phyloP scores from a whole-genome alignment of 2,888 invertebrate species.

The Diadegma fenestrale region DNA sequence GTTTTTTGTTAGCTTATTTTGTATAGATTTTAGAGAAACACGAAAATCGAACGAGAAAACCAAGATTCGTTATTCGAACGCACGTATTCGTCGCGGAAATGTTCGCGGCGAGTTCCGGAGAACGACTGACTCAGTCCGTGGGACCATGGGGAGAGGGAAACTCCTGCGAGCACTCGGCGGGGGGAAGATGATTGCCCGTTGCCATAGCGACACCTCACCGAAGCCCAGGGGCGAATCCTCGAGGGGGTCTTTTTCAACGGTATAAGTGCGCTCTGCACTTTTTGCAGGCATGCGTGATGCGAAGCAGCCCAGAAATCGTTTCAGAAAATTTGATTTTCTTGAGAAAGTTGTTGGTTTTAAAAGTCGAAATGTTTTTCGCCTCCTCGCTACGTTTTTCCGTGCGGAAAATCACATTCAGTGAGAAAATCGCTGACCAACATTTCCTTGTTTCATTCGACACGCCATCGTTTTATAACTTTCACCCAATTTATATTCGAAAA shows the following conservation, averaged over 20 bases:
- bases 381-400: not conserved
- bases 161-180: conserved; percentile 65
- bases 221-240: conserved; percentile 58
- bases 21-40: conserved; percentile 3
- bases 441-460: not conserved
- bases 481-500: not conserved
- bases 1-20: not conserved
- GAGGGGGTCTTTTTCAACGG: conserved; percentile 17
- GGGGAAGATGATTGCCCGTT: conserved; percentile 78
- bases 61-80: conserved; percentile 14
- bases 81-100: not conserved
- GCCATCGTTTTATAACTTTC: not conserved
- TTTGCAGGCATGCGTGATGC: not conserved
- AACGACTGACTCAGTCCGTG: conserved; percentile 76
- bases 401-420: not conserved
- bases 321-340: not conserved
- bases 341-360: not conserved
- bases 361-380: not conserved
- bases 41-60: conserved; percentile 24
- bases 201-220: conserved; percentile 76
- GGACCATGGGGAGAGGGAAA: conserved; percentile 50
- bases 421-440: not conserved
- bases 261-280: not conserved
- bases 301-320: not conserved
- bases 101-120: conserved; percentile 71